Base-by-base conservation (phyloP, 1,140 invertebrate genomes). In the Zaprionus nigranus region DNA sequence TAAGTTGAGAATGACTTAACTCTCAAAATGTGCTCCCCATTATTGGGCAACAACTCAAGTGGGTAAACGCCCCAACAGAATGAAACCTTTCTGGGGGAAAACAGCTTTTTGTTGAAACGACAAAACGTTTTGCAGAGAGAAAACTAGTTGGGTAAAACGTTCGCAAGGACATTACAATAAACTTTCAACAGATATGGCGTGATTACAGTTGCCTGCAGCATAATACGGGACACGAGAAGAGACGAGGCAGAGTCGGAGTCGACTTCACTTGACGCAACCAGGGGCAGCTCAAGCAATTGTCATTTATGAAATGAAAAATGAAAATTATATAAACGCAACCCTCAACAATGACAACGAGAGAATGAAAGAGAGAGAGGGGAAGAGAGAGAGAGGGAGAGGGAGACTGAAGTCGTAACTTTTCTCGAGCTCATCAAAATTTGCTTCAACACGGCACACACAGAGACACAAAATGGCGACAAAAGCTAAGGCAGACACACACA, bases 141-240 rank as follows among this genome's bases (percentile, higher is more conserved):
- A 34, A 34, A 2, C 30, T 40, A 40, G 38, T n/a, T 46, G 20
- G 46, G 65, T 6, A 64, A 64, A 62, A 72, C 61, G 22, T 60
- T 66, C 53, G 26, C 59, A 53, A 56, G 43, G 53, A 61, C 26
- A 79, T 71, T 71, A 71, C 84, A 90, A 67, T 73, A 88, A 90
- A 88, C 85, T 84, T 90, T 88, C 84, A 90, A 83, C 84, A 90
- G 85, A 88, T 90, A 88, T 88, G 81, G 84, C 63, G 84, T 88
- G 84, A 88, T 90, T 88, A 88, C 84, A 88, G 84, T 81, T 83
- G 81, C 84, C 84, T 66, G 60, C 53, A 65, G 82, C 82, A 26
- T 20, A 17, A 30, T 11, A 17, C n/a, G 22, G 40, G 38, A 72
- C 67, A 67, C 66, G 13, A 43, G 57, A 30, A 17, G 30, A 61